A percentile compares a stretch with the other conserved stretches of the same genome.
These are phyloP conservation scores for Sciurus vulgaris DNA, from an alignment of 2,797 vertebrate genomes.

Conservation along the genomic window DNA sequence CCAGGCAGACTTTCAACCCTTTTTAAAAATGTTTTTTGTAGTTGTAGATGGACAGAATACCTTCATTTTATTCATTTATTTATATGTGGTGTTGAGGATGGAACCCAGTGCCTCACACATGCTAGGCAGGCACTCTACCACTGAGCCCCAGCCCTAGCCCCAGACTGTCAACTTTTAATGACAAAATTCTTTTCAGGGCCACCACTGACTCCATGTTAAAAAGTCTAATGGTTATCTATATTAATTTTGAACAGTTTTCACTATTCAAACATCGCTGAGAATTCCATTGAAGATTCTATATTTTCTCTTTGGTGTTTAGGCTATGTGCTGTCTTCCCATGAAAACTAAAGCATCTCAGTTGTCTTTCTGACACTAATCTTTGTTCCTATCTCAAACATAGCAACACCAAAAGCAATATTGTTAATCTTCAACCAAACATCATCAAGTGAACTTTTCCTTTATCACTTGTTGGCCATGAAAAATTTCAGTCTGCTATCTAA, in stretches of 20 bases:
- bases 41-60: too few species aligned
- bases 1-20: background rate
- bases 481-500: background rate
- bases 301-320: background rate
- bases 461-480: background rate
- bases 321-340: background rate
- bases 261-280: background rate
- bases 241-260: background rate
- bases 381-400: background rate
- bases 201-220: background rate
- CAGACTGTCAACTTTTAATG: background rate
- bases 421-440: background rate
- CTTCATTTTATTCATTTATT: too few species aligned
- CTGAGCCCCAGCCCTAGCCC: too few species aligned
- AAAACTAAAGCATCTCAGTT: background rate
- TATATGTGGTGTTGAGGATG: too few species aligned
- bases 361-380: background rate
- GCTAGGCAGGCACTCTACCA: too few species aligned
- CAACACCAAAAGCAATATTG: background rate
- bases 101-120: too few species aligned
- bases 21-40: too few species aligned
- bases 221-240: background rate
- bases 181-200: background rate
- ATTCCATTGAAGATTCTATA: background rate
- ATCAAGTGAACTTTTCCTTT: background rate